Percentiles rank a stretch among this genome's conserved stretches.
Conservation (phyloP, 1,140 invertebrate genomes). For the Macrocentrus cingulum region DNA sequence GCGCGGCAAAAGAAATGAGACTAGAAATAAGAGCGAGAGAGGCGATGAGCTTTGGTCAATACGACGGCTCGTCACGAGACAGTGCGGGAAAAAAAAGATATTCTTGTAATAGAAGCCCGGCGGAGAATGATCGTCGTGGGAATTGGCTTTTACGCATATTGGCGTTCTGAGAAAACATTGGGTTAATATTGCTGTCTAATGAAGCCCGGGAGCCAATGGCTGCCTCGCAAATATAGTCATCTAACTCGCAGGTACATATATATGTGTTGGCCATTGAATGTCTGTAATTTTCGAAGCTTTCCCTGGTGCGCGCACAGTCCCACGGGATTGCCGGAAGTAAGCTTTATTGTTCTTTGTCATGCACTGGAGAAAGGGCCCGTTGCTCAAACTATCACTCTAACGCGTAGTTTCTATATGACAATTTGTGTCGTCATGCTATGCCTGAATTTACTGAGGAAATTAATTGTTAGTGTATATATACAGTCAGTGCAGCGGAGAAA, state of each 20-base stretch:
- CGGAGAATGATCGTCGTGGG: constrained; percentile 23
- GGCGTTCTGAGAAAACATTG: constrained; percentile 28
- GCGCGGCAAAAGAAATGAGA: background rate
- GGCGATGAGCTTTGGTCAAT: constrained; percentile 8
- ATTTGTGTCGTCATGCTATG: background rate
- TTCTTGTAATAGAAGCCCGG: constrained; percentile 14
- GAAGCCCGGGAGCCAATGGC: constrained; percentile 22
- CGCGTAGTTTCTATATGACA: too few species aligned
- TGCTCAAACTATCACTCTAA: too few species aligned
- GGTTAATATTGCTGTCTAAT: constrained; percentile 33
- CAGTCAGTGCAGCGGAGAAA: too few species aligned
- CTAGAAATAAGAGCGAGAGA: background rate
- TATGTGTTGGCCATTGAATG: constrained; percentile 22
- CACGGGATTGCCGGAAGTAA: constrained; percentile 16
- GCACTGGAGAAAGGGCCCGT: constrained; percentile 19
- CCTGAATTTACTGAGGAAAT: too few species aligned
- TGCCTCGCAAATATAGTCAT: constrained; percentile 11
- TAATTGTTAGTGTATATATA: too few species aligned
- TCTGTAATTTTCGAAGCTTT: constrained; percentile 32
- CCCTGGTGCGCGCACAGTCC: background rate
- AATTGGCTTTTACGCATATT: constrained; percentile 29
- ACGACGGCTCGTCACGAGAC: constrained; percentile 31
- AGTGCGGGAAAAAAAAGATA: background rate
- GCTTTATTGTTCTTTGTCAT: constrained; percentile 34
- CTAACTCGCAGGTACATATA: constrained; percentile 4